Percentiles rank a stretch among this genome's conserved stretches.
phyloP scores from a whole-genome alignment of 1,140 invertebrate species.

The Physella acuta region DNA sequence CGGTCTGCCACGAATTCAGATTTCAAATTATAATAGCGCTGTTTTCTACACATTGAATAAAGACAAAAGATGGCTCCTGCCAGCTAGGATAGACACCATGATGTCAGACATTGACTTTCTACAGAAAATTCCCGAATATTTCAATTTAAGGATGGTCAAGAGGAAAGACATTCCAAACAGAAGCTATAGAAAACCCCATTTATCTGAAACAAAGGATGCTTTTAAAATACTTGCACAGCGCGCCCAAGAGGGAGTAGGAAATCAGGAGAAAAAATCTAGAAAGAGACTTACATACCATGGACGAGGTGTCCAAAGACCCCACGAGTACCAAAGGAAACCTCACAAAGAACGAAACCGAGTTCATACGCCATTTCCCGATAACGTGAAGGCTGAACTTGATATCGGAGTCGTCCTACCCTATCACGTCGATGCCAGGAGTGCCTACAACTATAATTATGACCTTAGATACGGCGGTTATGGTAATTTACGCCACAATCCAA shows the following conservation, averaged over 20 bases:
- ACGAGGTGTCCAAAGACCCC: neutral
- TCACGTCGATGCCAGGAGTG: neutral
- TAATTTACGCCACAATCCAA: neutral
- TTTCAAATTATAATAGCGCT: too few relatives aligned
- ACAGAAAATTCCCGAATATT: neutral
- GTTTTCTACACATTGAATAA: too few relatives aligned
- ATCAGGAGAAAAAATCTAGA: neutral
- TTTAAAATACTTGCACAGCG: neutral
- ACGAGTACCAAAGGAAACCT: neutral
- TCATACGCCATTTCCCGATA: neutral
- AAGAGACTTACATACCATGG: neutral
- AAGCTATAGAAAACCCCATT: neutral
- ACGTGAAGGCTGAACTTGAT: neutral
- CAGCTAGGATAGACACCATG: neutral
- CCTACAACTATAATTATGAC: neutral
- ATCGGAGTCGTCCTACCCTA: neutral
- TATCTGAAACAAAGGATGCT: neutral
- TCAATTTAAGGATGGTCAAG: neutral
- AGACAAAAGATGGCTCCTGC: neutral
- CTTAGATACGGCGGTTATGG: neutral
- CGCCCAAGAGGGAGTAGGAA: neutral
- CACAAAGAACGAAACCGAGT: neutral
- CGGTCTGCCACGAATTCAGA: too few relatives aligned
- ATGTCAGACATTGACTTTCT: conserved; percentile 5
- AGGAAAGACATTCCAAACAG: neutral